phyloP scores from a whole-genome alignment of 2,888 invertebrate genomes.

The Rhabditophanes sp. region DNA sequence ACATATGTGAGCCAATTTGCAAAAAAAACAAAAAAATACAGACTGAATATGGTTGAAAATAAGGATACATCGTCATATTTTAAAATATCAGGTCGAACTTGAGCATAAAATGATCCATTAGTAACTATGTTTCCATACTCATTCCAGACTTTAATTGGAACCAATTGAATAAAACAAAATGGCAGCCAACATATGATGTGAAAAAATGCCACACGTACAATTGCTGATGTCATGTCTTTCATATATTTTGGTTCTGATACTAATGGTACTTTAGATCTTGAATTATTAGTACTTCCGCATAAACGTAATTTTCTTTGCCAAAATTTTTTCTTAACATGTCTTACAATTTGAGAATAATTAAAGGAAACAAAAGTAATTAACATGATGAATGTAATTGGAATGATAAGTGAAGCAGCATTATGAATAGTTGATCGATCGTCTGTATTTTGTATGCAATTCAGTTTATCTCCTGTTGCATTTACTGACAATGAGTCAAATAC shows the following conservation, averaged over 20 bases:
- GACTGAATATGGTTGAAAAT: not conserved
- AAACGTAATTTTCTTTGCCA: constrained; percentile 28
- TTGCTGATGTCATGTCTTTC: constrained; percentile 39
- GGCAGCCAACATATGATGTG: constrained; percentile 41
- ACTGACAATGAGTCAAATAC: constrained; percentile 14
- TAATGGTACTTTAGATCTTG: constrained; percentile 12
- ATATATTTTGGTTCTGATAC: constrained; percentile 39
- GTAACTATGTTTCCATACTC: constrained; percentile 3
- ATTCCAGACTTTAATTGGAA: constrained; percentile 8
- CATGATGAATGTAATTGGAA: constrained; percentile 21
- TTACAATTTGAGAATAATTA: constrained; percentile 36
- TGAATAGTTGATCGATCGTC: constrained; percentile 1
- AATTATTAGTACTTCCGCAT: constrained; percentile 17
- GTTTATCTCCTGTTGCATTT: constrained; percentile 4
- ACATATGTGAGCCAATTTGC: constrained; percentile 35
- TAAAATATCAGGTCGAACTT: not conserved
- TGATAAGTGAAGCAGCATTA: constrained; percentile 9
- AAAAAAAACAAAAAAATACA: constrained; percentile 15
- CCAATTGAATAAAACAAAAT: constrained; percentile 20
- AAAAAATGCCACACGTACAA: constrained; percentile 38
- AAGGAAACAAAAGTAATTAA: constrained; percentile 24
- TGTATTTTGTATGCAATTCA: constrained; percentile 8
- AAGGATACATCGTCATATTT: not conserved
- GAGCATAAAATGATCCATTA: constrained; percentile 4
- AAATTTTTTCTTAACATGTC: constrained; percentile 38